Percentiles rank a stretch among this genome's conserved stretches.
phyloP scores from a whole-genome alignment of 1,140 invertebrate genomes.

The Araneus ventricosus region DNA sequence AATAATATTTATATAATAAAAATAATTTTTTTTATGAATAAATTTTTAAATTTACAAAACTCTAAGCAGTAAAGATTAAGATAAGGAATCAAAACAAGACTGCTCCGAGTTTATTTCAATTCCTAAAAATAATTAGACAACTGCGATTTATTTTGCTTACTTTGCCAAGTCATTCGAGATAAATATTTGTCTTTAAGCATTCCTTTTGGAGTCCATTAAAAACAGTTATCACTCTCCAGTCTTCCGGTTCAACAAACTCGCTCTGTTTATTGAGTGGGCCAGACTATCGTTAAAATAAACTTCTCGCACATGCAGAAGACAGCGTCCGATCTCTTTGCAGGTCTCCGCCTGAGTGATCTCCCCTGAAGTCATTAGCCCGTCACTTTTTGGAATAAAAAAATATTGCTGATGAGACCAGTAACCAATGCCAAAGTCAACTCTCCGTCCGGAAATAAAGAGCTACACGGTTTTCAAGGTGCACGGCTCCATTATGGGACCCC shows the following conservation, averaged over 20 bases:
- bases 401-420: slow-evolving; percentile 4
- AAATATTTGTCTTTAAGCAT: not conserved
- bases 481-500: not conserved
- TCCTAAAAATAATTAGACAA: no score
- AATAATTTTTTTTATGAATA: no score
- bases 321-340: not conserved
- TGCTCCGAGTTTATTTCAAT: no score
- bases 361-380: slow-evolving; percentile 31
- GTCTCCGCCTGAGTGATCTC: not conserved
- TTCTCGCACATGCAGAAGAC: no score
- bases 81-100: no score
- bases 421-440: slow-evolving; percentile 42
- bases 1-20: no score
- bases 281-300: not conserved
- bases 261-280: not conserved
- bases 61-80: no score
- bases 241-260: not conserved
- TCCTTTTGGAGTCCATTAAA: not conserved
- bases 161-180: no score
- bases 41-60: no score
- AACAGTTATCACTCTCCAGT: not conserved
- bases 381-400: slow-evolving; percentile 20
- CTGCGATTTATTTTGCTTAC: no score
- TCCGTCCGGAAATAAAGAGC: slow-evolving; percentile 35
- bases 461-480: slow-evolving; percentile 29